A percentile compares a stretch with the other conserved stretches of the same genome.
Conservation (phyloP, 2,888 invertebrate genomes). For the Idaea dimidiata region DNA sequence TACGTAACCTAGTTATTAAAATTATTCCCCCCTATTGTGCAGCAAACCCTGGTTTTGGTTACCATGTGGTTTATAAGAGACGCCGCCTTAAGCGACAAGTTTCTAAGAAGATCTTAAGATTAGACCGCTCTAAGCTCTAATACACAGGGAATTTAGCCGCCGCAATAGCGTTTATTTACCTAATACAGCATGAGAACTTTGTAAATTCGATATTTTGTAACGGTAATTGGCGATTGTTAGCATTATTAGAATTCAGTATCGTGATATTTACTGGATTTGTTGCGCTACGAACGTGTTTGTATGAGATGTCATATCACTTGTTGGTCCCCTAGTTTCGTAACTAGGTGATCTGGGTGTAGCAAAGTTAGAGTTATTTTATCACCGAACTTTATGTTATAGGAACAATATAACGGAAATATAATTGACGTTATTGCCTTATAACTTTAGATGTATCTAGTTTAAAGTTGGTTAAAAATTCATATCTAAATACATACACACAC, state of each 20-base stretch:
- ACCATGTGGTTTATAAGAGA: slow-evolving; percentile 59
- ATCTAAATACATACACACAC: no score
- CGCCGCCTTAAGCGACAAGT: slow-evolving; percentile 59
- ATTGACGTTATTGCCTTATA: not conserved
- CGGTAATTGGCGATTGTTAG: slow-evolving; percentile 61
- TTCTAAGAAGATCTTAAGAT: slow-evolving; percentile 65
- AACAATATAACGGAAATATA: not conserved
- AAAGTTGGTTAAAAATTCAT: no score
- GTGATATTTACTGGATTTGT: slow-evolving; percentile 40
- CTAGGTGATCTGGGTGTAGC: not conserved
- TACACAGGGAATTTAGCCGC: slow-evolving; percentile 43
- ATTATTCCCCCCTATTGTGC: slow-evolving; percentile 5
- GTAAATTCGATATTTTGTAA: slow-evolving; percentile 51
- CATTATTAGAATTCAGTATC: slow-evolving; percentile 53
- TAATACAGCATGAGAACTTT: slow-evolving; percentile 55
- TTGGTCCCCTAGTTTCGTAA: not conserved
- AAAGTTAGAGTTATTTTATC: not conserved
- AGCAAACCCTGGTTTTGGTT: slow-evolving; percentile 43
- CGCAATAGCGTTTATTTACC: slow-evolving; percentile 48
- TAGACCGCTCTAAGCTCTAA: slow-evolving; percentile 44
- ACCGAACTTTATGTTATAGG: not conserved
- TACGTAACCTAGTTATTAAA: not conserved
- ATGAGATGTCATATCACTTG: not conserved
- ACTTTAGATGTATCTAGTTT: no score
- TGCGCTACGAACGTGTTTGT: slow-evolving; percentile 13